Conservation (phyloP, 92 coral and sea anemone species). For the Umimayanthus kanabou region DNA sequence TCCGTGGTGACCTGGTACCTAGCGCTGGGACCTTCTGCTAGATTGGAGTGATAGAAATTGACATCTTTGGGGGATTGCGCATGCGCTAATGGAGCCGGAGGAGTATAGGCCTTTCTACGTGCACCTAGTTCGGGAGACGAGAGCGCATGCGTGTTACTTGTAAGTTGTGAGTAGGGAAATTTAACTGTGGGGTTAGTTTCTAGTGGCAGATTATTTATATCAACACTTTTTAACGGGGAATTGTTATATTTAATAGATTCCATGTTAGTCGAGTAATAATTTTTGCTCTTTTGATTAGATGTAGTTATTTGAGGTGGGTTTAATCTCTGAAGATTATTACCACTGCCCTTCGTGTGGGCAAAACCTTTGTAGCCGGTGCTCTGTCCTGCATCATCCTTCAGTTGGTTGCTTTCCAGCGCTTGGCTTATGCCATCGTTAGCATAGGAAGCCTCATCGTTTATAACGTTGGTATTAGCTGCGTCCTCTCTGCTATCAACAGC, state of each 20-base stretch:
- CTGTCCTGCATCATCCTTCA: background rate
- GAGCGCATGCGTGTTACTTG: constrained; percentile 41
- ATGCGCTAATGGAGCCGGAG: constrained; percentile 44
- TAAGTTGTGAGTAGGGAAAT: constrained; percentile 4
- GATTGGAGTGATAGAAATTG: constrained; percentile 43
- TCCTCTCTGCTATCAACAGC: background rate
- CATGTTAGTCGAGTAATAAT: background rate
- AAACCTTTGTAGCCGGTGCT: background rate
- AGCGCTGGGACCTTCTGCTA: constrained; percentile 39
- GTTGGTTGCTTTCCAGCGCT: background rate
- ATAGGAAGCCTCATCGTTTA: background rate
- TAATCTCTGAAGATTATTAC: background rate
- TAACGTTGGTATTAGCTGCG: background rate
- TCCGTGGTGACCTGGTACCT: constrained; percentile 39
- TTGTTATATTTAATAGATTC: background rate
- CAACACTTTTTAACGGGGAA: background rate
- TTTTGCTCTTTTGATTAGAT: background rate
- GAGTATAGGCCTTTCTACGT: constrained; percentile 36
- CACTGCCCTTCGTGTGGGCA: background rate
- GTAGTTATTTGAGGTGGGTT: background rate
- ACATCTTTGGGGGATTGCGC: constrained; percentile 41
- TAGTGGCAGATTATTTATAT: background rate
- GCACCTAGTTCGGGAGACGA: constrained; percentile 34
- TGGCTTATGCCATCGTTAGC: background rate
- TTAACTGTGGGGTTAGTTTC: background rate